Conservation (phyloP, 2,113 vertebrate species). For the Carollia perspicillata region DNA sequence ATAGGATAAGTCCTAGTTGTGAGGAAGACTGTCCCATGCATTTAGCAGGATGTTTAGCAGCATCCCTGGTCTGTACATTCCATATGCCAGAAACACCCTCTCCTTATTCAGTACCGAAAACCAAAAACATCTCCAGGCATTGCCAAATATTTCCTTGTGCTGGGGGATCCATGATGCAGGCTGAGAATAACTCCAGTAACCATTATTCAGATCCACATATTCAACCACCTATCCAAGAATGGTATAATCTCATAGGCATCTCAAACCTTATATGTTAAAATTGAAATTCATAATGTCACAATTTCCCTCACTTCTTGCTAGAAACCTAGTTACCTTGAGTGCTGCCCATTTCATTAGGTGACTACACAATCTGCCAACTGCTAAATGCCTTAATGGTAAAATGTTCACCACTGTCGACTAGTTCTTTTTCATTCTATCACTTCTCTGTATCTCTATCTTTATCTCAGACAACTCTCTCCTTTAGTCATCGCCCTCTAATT, state of each 20-base stretch:
- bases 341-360: background rate
- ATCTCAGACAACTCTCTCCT: background rate
- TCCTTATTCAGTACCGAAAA: background rate
- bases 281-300: background rate
- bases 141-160: background rate
- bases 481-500: background rate
- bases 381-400: background rate
- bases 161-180: accelerated
- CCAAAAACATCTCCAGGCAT: background rate
- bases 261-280: background rate
- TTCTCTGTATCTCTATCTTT: background rate
- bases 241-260: background rate
- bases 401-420: background rate
- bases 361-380: background rate
- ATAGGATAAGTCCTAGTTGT: background rate
- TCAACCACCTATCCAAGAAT: background rate
- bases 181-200: background rate
- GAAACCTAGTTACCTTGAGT: background rate
- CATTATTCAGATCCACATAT: background rate
- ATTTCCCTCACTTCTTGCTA: background rate
- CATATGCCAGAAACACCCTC: background rate
- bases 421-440: accelerated
- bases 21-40: background rate
- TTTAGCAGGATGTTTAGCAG: background rate
- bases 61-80: background rate